Base-by-base conservation (phyloP, 2,113 vertebrate species). In the Struthidea cinerea region DNA sequence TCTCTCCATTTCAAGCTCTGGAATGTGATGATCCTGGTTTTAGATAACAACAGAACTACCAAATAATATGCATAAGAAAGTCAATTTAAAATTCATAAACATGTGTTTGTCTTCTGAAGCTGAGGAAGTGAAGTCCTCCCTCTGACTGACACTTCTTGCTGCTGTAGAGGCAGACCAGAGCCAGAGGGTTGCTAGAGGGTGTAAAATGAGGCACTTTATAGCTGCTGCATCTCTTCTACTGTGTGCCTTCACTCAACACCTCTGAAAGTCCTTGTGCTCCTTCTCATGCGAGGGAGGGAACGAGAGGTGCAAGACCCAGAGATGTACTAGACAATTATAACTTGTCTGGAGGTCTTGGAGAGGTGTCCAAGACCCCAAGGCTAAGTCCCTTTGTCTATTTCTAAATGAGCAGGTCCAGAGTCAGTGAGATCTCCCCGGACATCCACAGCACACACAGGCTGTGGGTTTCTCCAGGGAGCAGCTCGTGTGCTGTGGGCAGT, bases 401-500 rank as follows among this genome's bases (percentile, higher is more conserved):
- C 27, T 33, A 1, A 5, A 30, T 6, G 5, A 65, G 28, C 21
- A 74, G 14, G 7, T 44, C 47, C 53, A 65, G 63, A 22, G 30
- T 11, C 39, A 44, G 30, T 33, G 39, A 47, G 46, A 4, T 50
- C 33, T 68, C 59, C 3, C 2, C 1, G 16, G 28, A 9, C 33
- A 39, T 4, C 37, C 35, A 17, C 8, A 74, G 41, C 7, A 4
- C 16, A 50, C 0, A 2, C 32, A 35, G 39, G 16, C 35, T 49
- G 24, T 55, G 50, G 28, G 7, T 21, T 86, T 67, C 76, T 83
- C 7, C 63, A 27, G 28, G 14, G 13, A 75, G 33, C 35, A 50
- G 32, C n/a, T 57, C 0, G 0, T 30, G 26, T 35, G 32, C 55
- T 61, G 27, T 33, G 56, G 52, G n/a, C 49, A 26, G 11, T 42